These are phyloP conservation scores for Chaitophorus viminalis DNA, from an alignment of 2,888 invertebrate species.

Conservation along the genomic window DNA sequence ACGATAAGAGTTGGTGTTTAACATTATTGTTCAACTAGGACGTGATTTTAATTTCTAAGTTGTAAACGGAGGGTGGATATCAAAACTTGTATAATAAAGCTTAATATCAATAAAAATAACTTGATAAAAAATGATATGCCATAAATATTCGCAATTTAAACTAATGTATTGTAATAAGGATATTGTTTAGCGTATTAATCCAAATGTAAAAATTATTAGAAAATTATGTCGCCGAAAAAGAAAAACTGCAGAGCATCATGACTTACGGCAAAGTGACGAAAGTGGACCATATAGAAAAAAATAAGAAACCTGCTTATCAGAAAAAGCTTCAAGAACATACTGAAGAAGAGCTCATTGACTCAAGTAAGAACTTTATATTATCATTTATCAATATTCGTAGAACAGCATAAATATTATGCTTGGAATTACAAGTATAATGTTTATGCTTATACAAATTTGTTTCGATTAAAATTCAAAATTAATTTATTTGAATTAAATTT, in stretches of 20 bases:
- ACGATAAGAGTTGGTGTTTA: too few relatives aligned
- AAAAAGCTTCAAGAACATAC: background rate
- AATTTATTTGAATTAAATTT: too few relatives aligned
- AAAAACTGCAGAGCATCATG: constrained; percentile 58
- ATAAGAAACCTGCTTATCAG: background rate
- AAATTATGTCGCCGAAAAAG: constrained; percentile 53
- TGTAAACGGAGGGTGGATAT: too few relatives aligned
- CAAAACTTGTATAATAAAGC: too few relatives aligned
- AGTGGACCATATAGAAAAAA: background rate
- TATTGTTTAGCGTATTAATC: background rate
- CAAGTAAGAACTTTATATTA: constrained; percentile 21
- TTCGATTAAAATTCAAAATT: too few relatives aligned
- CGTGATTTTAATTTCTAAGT: too few relatives aligned
- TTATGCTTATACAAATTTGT: too few relatives aligned
- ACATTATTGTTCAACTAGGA: too few relatives aligned
- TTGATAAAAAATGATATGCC: background rate
- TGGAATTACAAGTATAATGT: too few relatives aligned
- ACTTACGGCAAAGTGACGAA: constrained; percentile 44
- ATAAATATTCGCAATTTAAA: background rate
- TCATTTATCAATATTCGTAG: too few relatives aligned
- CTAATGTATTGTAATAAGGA: background rate
- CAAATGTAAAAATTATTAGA: constrained; percentile 9
- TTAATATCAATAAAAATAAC: too few relatives aligned
- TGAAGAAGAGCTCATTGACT: constrained; percentile 38
- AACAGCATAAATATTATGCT: too few relatives aligned